A percentile compares a stretch with the other conserved stretches of the same genome.
phyloP scores from a whole-genome alignment of 2,888 invertebrate genomes.

The Coecobrya sp. region DNA sequence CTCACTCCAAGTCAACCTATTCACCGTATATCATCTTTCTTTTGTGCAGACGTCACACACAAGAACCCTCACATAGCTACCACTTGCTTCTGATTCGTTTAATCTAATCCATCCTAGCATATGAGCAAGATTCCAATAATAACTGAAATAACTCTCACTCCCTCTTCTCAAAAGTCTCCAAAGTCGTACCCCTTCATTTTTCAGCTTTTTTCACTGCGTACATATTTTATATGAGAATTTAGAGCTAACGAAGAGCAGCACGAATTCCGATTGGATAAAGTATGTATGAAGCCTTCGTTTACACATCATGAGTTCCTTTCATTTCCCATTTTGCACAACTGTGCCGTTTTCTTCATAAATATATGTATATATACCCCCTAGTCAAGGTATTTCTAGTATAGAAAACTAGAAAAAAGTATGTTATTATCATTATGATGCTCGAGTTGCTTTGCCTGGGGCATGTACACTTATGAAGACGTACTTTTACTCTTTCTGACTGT shows the following conservation, averaged over 20 bases:
- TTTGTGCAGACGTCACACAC: constrained; percentile 52
- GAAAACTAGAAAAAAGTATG: background rate
- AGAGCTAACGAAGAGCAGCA: background rate
- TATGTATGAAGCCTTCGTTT: constrained; percentile 50
- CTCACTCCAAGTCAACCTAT: constrained; percentile 56
- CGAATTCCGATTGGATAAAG: background rate
- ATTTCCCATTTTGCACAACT: constrained; percentile 54
- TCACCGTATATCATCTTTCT: constrained; percentile 61
- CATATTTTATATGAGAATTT: constrained; percentile 34
- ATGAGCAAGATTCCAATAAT: constrained; percentile 42
- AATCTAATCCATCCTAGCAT: constrained; percentile 35
- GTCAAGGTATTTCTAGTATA: background rate
- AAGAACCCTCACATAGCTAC: constrained; percentile 26
- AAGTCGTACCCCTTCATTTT: constrained; percentile 14
- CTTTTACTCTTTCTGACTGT: background rate
- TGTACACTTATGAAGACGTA: constrained; percentile 13
- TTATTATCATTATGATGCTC: constrained; percentile 32
- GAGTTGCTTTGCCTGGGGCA: background rate
- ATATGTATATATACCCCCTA: background rate
- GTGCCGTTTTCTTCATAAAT: constrained; percentile 35
- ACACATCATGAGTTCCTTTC: constrained; percentile 55
- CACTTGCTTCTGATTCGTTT: constrained; percentile 17
- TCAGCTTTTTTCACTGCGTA: background rate
- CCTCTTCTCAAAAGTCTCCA: background rate
- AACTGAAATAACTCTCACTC: constrained; percentile 35